phyloP scores from a whole-genome alignment of 2,113 vertebrate genomes.

The Sakesphorus luctuosus region DNA sequence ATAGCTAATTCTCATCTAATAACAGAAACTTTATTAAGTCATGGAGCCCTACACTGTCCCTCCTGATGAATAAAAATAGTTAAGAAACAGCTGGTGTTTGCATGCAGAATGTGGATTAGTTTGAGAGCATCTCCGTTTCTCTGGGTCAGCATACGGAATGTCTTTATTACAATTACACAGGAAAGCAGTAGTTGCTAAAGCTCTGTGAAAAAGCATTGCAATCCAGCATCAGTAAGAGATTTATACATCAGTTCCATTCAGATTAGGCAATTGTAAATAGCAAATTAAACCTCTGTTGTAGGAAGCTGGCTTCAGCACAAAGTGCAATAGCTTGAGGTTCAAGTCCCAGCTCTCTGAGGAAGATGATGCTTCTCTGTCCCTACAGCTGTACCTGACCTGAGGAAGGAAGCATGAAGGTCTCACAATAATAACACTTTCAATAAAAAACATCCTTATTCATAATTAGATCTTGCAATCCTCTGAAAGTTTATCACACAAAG shows the following conservation, averaged over 20 bases:
- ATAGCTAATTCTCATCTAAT: background rate
- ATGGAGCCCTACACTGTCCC: background rate
- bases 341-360: background rate
- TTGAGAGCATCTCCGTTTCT: background rate
- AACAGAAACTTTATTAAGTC: constrained; percentile 3
- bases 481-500: background rate
- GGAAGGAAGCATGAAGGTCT: background rate
- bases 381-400: background rate
- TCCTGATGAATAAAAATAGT: background rate
- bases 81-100: background rate
- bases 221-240: background rate
- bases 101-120: background rate
- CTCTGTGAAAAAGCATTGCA: background rate
- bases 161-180: background rate
- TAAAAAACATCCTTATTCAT: background rate
- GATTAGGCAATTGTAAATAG: background rate
- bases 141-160: background rate
- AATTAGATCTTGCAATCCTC: background rate
- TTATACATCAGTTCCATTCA: background rate
- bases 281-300: background rate
- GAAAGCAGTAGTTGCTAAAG: background rate
- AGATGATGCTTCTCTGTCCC: background rate
- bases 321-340: background rate
- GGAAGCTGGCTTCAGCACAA: background rate
- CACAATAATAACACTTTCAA: background rate